These are phyloP conservation scores for Hippocampus zosterae DNA, from an alignment of 2,113 vertebrate species.

Conservation along the genomic window DNA sequence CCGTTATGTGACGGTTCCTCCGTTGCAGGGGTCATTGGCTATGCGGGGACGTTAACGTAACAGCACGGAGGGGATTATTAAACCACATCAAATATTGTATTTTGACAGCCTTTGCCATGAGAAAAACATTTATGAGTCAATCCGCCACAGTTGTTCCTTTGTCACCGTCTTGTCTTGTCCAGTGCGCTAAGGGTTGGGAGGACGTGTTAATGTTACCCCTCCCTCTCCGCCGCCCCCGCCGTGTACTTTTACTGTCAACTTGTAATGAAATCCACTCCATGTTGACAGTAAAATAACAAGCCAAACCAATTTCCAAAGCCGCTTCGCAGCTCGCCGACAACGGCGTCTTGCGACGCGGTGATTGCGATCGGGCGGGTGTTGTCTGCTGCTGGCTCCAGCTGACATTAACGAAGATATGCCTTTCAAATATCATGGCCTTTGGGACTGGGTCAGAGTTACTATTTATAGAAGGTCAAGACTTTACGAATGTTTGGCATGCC, in stretches of 20 bases:
- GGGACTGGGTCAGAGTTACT: conserved; percentile 68
- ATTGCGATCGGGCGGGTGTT: conserved; percentile 41
- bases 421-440: conserved; percentile 81
- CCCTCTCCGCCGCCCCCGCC: no score
- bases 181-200: conserved; percentile 22
- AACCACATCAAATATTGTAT: conserved; percentile 2
- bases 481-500: conserved; percentile 51
- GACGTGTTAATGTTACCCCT: conserved; percentile 37
- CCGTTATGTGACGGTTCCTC: conserved; percentile 42
- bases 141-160: conserved; percentile 21
- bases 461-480: conserved; percentile 69
- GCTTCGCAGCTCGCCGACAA: conserved; percentile 19
- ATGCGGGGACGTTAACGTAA: conserved; percentile 29
- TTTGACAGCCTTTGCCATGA: not conserved
- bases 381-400: conserved; percentile 58
- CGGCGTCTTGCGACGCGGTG: conserved; percentile 9
- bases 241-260: conserved; percentile 48
- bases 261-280: conserved; percentile 25
- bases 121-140: conserved; percentile 18
- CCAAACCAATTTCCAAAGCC: conserved; percentile 38
- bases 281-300: conserved; percentile 26
- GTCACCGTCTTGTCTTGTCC: conserved; percentile 9
- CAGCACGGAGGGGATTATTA: conserved; percentile 17
- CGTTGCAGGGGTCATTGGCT: conserved; percentile 52
- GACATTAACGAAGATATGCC: conserved; percentile 71